A percentile compares a stretch with the other conserved stretches of the same genome.
Conservation (phyloP, 2,797 vertebrate genomes). For the Xyrichtys novacula region DNA sequence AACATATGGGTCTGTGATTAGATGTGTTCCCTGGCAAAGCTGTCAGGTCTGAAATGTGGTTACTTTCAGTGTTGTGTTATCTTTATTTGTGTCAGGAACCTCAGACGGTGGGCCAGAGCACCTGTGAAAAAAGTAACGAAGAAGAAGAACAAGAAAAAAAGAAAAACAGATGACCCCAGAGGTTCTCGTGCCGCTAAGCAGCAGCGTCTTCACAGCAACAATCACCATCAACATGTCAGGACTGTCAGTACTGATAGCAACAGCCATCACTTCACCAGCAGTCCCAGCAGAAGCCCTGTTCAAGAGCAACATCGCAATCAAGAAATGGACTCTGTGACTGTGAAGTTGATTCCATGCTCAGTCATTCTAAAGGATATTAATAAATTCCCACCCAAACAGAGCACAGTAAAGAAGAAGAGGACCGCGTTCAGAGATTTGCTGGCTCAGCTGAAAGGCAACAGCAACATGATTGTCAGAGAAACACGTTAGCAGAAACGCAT, state of each 20-base stretch:
- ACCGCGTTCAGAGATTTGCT: constrained; percentile 67
- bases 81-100: constrained; percentile 61
- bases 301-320: neutral
- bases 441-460: constrained; percentile 53
- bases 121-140: constrained; percentile 19
- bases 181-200: constrained; percentile 44
- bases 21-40: no score
- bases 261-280: neutral
- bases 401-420: neutral
- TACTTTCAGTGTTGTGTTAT: no score
- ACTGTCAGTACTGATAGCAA: accelerated
- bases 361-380: neutral
- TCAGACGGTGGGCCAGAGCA: constrained; percentile 22
- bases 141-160: constrained; percentile 54
- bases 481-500: neutral
- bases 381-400: neutral
- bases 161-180: constrained; percentile 15
- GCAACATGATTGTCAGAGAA: constrained; percentile 68
- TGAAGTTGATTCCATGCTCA: neutral
- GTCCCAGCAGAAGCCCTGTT: no score
- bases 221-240: accelerated
- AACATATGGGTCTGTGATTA: no score
- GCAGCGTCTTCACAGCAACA: constrained; percentile 36
- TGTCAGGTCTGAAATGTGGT: no score
- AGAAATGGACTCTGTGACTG: neutral